Percentiles rank a stretch among this genome's conserved stretches.
phyloP scores from a whole-genome alignment of 2,888 invertebrate species.

The Erebia ligea region DNA sequence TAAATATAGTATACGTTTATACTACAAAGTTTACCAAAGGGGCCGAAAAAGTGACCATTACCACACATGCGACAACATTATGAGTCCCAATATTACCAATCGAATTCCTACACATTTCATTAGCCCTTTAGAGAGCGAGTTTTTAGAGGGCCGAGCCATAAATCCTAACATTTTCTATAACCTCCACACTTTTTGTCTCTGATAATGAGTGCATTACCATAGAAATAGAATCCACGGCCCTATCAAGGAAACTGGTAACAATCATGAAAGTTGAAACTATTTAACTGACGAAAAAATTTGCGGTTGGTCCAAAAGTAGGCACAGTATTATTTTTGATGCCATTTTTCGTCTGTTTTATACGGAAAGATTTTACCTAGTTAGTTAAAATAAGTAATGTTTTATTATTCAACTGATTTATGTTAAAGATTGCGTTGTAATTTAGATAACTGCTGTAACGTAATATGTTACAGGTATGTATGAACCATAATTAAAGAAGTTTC shows the following conservation, averaged over 20 bases:
- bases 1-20: neutral
- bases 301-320: neutral
- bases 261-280: conserved; percentile 1
- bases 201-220: conserved; percentile 81
- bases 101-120: conserved; percentile 44
- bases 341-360: neutral
- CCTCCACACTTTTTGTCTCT: conserved; percentile 69
- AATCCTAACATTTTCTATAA: conserved; percentile 58
- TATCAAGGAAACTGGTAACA: conserved; percentile 17
- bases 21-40: conserved; percentile 21
- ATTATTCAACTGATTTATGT: no score
- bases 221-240: conserved; percentile 69
- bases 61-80: conserved; percentile 36
- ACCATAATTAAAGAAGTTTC: no score
- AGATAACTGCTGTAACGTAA: no score
- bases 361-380: no score
- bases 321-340: neutral
- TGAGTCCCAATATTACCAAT: conserved; percentile 34
- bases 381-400: no score
- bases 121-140: conserved; percentile 47
- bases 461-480: no score
- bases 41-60: conserved; percentile 35
- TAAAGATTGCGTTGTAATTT: no score
- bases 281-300: neutral
- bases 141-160: conserved; percentile 53